A percentile compares a stretch with the other conserved stretches of the same genome.
Conservation (phyloP, 2,113 vertebrate species). For the Colossoma macropomum region DNA sequence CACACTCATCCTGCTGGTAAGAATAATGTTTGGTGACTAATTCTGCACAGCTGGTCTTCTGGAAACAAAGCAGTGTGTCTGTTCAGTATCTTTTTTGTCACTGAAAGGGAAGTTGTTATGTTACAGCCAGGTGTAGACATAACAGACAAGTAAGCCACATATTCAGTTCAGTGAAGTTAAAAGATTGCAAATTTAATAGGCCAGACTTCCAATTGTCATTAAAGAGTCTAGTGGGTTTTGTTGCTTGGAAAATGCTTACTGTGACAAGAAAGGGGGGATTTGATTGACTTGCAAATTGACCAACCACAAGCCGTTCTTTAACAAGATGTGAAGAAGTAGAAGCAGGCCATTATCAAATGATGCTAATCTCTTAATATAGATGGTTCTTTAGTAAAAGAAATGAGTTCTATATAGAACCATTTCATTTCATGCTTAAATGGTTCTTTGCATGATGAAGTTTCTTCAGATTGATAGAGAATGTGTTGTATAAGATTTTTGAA, state of each 20-base stretch:
- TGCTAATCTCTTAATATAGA: too few relatives aligned
- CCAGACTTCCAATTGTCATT: too few relatives aligned
- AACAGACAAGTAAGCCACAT: not conserved
- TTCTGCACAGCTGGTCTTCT: constrained; percentile 8
- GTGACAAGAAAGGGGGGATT: not conserved
- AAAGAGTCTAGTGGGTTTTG: not conserved
- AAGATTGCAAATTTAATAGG: not conserved
- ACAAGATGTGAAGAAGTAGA: too few relatives aligned
- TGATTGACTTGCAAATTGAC: not conserved
- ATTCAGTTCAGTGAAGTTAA: not conserved
- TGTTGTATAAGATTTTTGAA: too few relatives aligned
- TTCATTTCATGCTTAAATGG: too few relatives aligned
- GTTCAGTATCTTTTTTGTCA: not conserved
- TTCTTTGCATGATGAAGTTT: too few relatives aligned
- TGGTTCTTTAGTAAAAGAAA: too few relatives aligned
- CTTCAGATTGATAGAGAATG: too few relatives aligned
- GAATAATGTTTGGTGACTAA: constrained; percentile 4
- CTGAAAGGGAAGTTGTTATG: not conserved
- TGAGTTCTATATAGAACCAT: too few relatives aligned
- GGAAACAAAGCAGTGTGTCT: not conserved
- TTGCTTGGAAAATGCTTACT: not conserved
- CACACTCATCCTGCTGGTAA: not conserved
- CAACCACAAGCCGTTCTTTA: too few relatives aligned
- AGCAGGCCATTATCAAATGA: too few relatives aligned
- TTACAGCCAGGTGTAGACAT: not conserved